phyloP scores from a whole-genome alignment of 2,113 vertebrate genomes.

The Columba livia region DNA sequence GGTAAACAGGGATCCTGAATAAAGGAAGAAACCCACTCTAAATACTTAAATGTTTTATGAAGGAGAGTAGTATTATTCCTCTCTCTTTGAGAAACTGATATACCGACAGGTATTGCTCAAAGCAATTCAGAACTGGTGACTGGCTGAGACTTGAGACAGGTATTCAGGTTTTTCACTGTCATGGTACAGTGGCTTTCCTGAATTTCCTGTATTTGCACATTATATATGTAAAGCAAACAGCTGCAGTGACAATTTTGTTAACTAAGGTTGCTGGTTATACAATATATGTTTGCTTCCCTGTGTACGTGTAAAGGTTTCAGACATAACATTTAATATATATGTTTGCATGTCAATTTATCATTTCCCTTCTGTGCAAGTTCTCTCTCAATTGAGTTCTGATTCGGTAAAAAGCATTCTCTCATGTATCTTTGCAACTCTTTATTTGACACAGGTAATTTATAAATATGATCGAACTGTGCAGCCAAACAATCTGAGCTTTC shows the following conservation, averaged over 20 bases:
- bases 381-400: neutral
- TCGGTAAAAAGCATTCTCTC: neutral
- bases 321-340: neutral
- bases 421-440: neutral
- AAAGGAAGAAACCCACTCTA: neutral
- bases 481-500: neutral
- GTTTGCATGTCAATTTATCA: neutral
- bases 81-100: neutral
- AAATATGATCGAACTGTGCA: neutral
- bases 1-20: neutral
- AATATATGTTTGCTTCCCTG: neutral
- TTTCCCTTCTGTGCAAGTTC: neutral
- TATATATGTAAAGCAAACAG: neutral
- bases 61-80: neutral
- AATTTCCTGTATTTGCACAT: accelerated
- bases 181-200: neutral
- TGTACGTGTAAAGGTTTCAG: neutral
- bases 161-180: neutral
- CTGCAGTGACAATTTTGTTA: neutral
- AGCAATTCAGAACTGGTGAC: neutral
- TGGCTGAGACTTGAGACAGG: neutral
- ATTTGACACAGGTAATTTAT: neutral
- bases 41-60: neutral
- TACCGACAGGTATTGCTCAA: neutral
- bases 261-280: neutral